Percentiles rank a stretch among this genome's conserved stretches.
phyloP scores from a whole-genome alignment of 1,140 invertebrate genomes.

The Polypedilum vanderplanki region DNA sequence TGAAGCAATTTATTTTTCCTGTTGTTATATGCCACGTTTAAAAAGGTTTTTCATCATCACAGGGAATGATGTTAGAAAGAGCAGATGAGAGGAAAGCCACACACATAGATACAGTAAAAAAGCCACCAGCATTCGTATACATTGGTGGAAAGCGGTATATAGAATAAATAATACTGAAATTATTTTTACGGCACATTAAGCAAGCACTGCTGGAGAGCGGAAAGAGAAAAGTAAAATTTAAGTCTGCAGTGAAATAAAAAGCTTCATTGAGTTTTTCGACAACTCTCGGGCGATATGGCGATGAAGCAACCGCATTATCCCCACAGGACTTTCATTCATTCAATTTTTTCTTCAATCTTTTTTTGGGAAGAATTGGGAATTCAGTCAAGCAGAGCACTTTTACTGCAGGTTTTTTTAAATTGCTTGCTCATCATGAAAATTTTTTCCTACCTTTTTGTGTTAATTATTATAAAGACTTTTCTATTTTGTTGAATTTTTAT shows the following conservation, averaged over 20 bases:
- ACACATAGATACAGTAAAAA: background rate
- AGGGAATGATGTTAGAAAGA: background rate
- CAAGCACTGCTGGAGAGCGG: background rate
- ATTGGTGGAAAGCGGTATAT: background rate
- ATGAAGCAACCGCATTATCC: background rate
- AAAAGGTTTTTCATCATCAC: conserved; percentile 18
- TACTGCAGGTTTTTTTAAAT: background rate
- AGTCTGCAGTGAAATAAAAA: conserved; percentile 18
- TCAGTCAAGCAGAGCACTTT: background rate
- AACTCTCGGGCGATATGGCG: background rate
- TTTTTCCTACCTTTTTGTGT: background rate
- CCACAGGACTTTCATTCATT: background rate
- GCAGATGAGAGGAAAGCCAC: background rate
- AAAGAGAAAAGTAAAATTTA: background rate
- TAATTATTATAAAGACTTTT: background rate
- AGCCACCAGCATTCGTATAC: background rate
- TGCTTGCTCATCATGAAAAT: background rate
- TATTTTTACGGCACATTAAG: conserved; percentile 13
- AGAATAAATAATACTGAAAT: conserved; percentile 15
- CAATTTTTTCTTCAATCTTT: background rate
- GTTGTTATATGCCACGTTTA: background rate
- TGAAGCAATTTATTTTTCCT: conserved; percentile 9
- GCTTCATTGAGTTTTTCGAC: conserved; percentile 17
- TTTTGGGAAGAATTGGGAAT: background rate
- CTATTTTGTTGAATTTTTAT: background rate